Evolutionary conservation across 2,113 vertebrate genomes (phyloP).

Genomic region (Trochalopteron elliotii): DNA sequence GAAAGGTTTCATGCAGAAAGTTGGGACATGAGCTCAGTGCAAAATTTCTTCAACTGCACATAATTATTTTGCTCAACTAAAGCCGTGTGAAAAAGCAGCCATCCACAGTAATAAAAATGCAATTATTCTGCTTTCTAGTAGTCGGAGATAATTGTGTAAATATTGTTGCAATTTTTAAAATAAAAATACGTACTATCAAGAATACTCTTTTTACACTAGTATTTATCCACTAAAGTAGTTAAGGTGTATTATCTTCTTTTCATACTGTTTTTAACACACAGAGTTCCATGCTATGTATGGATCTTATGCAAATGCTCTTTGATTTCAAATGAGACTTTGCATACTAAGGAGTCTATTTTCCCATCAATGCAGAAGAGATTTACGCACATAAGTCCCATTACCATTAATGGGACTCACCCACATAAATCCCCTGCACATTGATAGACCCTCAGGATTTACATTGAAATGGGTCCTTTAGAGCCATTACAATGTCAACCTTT

Average conservation of each 20-base stretch:
- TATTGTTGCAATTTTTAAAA: neutral
- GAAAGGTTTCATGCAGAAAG: neutral
- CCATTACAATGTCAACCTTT: constrained; percentile 62
- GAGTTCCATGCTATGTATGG: constrained; percentile 8
- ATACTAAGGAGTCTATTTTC: constrained; percentile 60
- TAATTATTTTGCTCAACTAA: neutral
- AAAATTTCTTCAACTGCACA: neutral
- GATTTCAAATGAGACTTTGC: constrained; percentile 70
- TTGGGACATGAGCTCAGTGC: accelerated
- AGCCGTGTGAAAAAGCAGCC: neutral
- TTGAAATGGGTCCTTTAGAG: constrained; percentile 64
- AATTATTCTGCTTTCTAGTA: neutral
- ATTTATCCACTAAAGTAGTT: neutral
- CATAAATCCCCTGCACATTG: constrained; percentile 59
- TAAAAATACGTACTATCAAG: neutral
- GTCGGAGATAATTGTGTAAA: neutral
- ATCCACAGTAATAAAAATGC: neutral
- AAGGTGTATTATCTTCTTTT: constrained; percentile 32
- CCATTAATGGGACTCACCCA: constrained; percentile 64
- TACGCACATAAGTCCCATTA: constrained; percentile 61
- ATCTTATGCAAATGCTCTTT: constrained; percentile 64
- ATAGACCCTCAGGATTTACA: constrained; percentile 66
- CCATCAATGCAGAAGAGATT: constrained; percentile 60
- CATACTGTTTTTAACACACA: constrained; percentile 19
- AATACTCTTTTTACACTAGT: neutral